Evolutionary conservation across 2,797 vertebrate species (phyloP).

Genomic region (Melanotaenia parkinsoni): DNA sequence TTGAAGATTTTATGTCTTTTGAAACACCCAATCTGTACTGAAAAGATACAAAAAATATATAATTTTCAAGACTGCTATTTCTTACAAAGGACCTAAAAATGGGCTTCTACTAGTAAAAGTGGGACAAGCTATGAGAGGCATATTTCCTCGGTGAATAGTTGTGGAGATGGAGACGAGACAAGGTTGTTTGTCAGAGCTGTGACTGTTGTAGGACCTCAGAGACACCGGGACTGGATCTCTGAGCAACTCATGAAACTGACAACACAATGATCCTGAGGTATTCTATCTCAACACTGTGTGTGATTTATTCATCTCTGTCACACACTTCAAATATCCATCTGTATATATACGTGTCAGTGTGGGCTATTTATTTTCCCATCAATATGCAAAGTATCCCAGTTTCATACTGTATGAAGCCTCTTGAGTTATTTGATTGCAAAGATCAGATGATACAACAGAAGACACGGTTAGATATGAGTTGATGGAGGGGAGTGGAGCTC

Average conservation of each 20-base stretch:
- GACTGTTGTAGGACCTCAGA: background rate
- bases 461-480: background rate
- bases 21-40: no score
- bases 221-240: slow-evolving; percentile 5
- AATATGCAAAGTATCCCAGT: slow-evolving; percentile 40
- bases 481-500: background rate
- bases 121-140: no score
- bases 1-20: no score
- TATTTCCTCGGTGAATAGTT: no score
- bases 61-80: no score
- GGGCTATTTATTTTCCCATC: slow-evolving; percentile 48
- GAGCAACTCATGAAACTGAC: slow-evolving; percentile 20
- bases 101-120: no score
- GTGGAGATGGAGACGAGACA: no score
- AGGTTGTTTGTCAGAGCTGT: no score
- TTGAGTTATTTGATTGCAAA: slow-evolving; percentile 12
- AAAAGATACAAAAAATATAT: no score
- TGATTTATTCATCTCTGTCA: slow-evolving; percentile 22
- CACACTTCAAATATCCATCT: slow-evolving; percentile 16
- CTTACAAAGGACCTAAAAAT: no score
- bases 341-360: background rate
- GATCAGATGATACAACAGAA: slow-evolving; percentile 17
- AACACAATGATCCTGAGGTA: slow-evolving; percentile 29
- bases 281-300: slow-evolving; percentile 16
- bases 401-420: background rate